Percentiles rank a stretch among this genome's conserved stretches.
These are phyloP conservation scores for Lottia gigantea DNA, from an alignment of 2,888 invertebrate genomes.

Conservation along the genomic window DNA sequence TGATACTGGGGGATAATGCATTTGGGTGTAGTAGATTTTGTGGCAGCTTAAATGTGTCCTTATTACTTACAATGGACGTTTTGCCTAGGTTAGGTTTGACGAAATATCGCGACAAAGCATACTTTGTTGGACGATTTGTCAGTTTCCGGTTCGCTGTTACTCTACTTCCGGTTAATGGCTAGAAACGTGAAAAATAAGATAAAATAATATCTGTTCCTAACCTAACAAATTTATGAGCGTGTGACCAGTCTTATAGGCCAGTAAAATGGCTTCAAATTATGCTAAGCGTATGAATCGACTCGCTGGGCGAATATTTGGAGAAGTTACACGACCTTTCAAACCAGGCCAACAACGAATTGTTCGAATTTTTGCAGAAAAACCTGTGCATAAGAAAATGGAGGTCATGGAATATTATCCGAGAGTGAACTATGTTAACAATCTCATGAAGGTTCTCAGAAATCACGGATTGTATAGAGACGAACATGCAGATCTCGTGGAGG, in stretches of 20 bases:
- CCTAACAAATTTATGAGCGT: too few relatives aligned
- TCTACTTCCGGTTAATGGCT: too few relatives aligned
- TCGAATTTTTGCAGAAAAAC: slow-evolving; percentile 80
- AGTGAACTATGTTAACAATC: slow-evolving; percentile 79
- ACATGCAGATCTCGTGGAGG: slow-evolving; percentile 64
- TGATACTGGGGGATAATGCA: too few relatives aligned
- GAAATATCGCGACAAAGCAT: too few relatives aligned
- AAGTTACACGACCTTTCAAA: slow-evolving; percentile 83
- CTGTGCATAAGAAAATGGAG: slow-evolving; percentile 79
- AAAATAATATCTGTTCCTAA: too few relatives aligned
- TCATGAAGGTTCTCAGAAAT: slow-evolving; percentile 74
- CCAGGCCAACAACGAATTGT: slow-evolving; percentile 73
- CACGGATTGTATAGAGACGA: slow-evolving; percentile 66
- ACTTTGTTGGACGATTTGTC: too few relatives aligned
- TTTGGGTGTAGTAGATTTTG: too few relatives aligned
- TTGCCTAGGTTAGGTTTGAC: too few relatives aligned
- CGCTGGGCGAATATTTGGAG: slow-evolving; percentile 89
- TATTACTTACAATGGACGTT: too few relatives aligned
- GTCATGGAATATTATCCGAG: slow-evolving; percentile 88
- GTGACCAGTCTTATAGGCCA: neutral
- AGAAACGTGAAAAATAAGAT: too few relatives aligned
- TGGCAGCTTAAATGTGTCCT: too few relatives aligned
- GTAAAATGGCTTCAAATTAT: slow-evolving; percentile 74
- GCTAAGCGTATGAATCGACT: slow-evolving; percentile 86
- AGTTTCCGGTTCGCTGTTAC: too few relatives aligned